Evolutionary conservation across 2,797 vertebrate genomes (phyloP), one percentile per base, ranked within the genome.

Genomic region (Danio albolineatus): DNA sequence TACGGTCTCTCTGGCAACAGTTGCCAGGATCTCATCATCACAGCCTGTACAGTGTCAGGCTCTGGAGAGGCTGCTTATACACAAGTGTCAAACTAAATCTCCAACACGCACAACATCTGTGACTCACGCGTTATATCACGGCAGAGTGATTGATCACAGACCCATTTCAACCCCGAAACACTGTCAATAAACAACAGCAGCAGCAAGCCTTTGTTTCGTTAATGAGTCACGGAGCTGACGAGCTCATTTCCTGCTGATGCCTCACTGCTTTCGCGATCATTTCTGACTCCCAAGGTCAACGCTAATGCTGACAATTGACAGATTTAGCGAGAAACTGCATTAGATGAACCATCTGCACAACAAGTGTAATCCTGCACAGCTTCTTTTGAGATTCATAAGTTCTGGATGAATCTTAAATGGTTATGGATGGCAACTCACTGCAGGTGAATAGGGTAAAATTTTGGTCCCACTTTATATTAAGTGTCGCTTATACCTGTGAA

Each of bases 21-120:
- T 80, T 80, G 78, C 73, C 73, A 65, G 21, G 69, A 43, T 46
- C 17, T 59, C 59, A 72, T 36, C 70, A 73, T 80, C 48, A 77
- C 48, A 65, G 48, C 44, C 67, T 80, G 82, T 67, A 61, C 53
- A 80, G 66, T 61, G 41, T 83, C 70, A 76, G 8, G 60, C 19
- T 77, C 66, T 64, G 39, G 19, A 70, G 72, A 69, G 76, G 65
- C 54, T 57, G 53, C 36, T 67, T 48, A 83, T 36, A 79, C 77
- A 76, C 39, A 69, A 61, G 14, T 14, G 44, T 76, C 65, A 76
- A 53, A 76, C 61, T 66, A 73, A 73, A 64, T 76, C 46, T 60
- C 21, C 71, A 67, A 74, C 70, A 73, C n/a, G 67, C 38, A 67
- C 67, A 69, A 19, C 49, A 67, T 19, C 60, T 46, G 0, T 76